Conservation (phyloP, 2,797 vertebrate genomes). For the Notolepis coatsorum region DNA sequence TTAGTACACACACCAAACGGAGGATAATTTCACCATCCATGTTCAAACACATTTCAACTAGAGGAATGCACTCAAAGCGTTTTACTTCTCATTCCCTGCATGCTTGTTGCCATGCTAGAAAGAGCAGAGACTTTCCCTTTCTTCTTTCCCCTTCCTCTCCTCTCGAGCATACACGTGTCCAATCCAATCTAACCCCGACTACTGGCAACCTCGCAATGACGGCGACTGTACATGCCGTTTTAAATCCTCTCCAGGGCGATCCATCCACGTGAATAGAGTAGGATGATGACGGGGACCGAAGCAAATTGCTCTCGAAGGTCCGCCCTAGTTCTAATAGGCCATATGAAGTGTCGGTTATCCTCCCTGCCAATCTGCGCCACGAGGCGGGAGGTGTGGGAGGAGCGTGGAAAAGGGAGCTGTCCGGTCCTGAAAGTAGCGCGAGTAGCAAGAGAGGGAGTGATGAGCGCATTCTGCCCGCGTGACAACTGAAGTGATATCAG, state of each 20-base stretch:
- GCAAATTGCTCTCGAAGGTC: conserved; percentile 58
- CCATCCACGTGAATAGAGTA: conserved; percentile 51
- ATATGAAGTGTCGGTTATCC: conserved; percentile 65
- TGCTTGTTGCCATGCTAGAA: neutral
- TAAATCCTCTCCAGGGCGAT: conserved; percentile 27
- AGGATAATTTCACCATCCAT: conserved; percentile 26
- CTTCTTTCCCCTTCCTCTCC: neutral
- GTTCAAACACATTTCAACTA: neutral
- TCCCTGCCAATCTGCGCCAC: conserved; percentile 74
- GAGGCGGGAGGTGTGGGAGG: conserved; percentile 64
- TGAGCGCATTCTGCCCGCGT: conserved; percentile 12
- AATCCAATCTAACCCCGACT: neutral
- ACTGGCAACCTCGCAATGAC: neutral
- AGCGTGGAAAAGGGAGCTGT: conserved; percentile 70
- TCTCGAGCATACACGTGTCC: neutral
- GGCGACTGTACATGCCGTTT: neutral
- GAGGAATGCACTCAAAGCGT: neutral
- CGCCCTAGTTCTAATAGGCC: conserved; percentile 59
- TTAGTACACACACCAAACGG: neutral
- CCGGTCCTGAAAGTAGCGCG: conserved; percentile 70
- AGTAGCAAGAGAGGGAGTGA: conserved; percentile 34
- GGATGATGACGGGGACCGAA: conserved; percentile 47
- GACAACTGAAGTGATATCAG: conserved; percentile 5
- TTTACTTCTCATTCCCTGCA: conserved; percentile 20
- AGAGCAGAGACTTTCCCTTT: conserved; percentile 22